Base-by-base conservation (phyloP, 2,113 vertebrate genomes). In the Melanocharis versteri region DNA sequence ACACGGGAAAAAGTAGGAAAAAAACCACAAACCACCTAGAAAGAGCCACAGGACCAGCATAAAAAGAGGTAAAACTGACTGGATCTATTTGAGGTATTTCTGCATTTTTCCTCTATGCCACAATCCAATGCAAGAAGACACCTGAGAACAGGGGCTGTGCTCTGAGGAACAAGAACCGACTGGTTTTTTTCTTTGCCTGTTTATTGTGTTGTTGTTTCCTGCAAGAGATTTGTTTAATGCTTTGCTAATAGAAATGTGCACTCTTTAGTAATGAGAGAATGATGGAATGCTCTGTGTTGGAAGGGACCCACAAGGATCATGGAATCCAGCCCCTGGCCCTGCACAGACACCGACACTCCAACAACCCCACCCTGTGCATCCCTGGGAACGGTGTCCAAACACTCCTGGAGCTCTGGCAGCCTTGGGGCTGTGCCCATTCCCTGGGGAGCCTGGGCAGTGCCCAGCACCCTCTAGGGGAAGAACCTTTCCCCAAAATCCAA, bases 11-110 rank as follows among this genome's bases (percentile, higher is more conserved):
- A 69, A 39, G 65, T 45, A 77, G 57, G 28, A 47, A 45, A 87
- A 73, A 66, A 8, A 3, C 11, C 28, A 18, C 60, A 82, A 84
- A 78, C n/a, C 64, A 62, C 58, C 42, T 70, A 61, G 53, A 92
- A 93, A 91, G 53, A 83, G 44, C 84, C 77, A 80, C 79, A 83
- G 88, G 73, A 92, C 75, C 60, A 84, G 70, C 61, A 91, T 6
- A 27, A 90, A 90, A 88, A 92, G 69, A 94, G 84, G 84, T 86
- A 91, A 97, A 93, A 35, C 28, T 21, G 70, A 31, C 31, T 66
- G 47, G 11, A 20, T 50, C 21, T 81, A 15, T 81, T 61, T 56
- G 80, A 76, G 17, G 15, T 42, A 53, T 53, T 87, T 64, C 62
- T 77, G 56, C 17, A 82, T 61, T 10, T 87, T 65, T 30, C 15